Evolutionary conservation across 2,888 invertebrate genomes (phyloP), one percentile per base, ranked within the genome.

Genomic region (Brenthis hecate): DNA sequence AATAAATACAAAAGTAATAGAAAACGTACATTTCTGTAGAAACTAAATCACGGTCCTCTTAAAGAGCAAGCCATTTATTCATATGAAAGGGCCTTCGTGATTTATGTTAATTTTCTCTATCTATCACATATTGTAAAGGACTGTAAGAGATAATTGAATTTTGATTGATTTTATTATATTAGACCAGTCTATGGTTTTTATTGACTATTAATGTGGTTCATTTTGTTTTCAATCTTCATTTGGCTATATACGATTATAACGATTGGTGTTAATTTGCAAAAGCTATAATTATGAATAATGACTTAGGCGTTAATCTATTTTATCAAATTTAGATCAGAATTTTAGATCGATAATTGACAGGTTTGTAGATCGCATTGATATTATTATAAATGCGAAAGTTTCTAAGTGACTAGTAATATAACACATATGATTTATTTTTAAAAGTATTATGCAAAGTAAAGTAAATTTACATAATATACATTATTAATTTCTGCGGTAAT

Each of bases 1-100:
- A 43, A 11, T 43, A 43, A 43, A 43, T 43, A 50, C 32, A 28
- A 60, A 60, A 28, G 60, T 50, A 60, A n/a, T 23, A 23, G 23
- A 14, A 47, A 60, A 28, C 50, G 48, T 28, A 32, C 19, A 23
- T 23, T 47, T 14, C 11, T 16, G 43, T 23, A 54, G 62, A 36
- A 62, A 53, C 53, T 19, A 43, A 16, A 62, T 62, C 53, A 53
- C 16, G 54, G 14, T 14, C 5, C 51, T 65, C 53, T 61, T 56
- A 69, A 69, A n/a, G 61, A 23, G 60, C 50, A 43, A 61, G 53
- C 16, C 16, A 16, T 51, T 16, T 32, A 62, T 53, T 36, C 53
- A 19, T 70, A 71, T 74, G 74, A 65, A 73, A 66, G 72, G 74
- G 70, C 74, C 47, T 61, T 69, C 64, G 53, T 74, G 73, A 78